A percentile compares a stretch with the other conserved stretches of the same genome.
Conservation (phyloP, 2,888 invertebrate genomes). For the Ethmia dodecea region DNA sequence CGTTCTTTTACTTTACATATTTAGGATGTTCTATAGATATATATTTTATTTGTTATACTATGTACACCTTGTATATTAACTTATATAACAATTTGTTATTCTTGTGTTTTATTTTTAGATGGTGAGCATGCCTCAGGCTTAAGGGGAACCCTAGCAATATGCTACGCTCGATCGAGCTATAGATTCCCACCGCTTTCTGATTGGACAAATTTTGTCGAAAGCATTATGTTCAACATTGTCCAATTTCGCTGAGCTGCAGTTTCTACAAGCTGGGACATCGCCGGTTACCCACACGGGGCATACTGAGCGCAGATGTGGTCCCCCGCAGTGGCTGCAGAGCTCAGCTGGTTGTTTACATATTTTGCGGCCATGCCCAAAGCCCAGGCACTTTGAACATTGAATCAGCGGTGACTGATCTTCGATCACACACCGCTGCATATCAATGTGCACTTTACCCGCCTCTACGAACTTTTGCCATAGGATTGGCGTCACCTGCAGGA, state of each 20-base stretch:
- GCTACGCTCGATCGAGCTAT: neutral
- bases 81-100: neutral
- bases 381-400: constrained; percentile 13
- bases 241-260: constrained; percentile 6
- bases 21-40: neutral
- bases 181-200: neutral
- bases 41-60: neutral
- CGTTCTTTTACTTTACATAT: no score
- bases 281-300: constrained; percentile 1
- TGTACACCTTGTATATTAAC: constrained; percentile 6
- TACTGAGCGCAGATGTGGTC: neutral
- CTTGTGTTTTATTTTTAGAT: neutral
- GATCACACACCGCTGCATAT: constrained; percentile 13
- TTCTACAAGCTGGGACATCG: neutral
- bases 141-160: neutral
- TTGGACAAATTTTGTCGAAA: constrained; percentile 7
- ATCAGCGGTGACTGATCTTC: constrained; percentile 20
- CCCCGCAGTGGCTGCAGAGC: constrained; percentile 11
- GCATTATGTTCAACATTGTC: constrained; percentile 9
- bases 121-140: neutral
- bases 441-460: constrained; percentile 15
- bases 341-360: constrained; percentile 3
- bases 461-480: constrained; percentile 7
- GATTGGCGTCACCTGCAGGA: constrained; percentile 5
- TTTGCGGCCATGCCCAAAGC: constrained; percentile 1